Evolutionary conservation across 2,113 vertebrate genomes (phyloP).

Genomic region (Atherinomorus stipes): DNA sequence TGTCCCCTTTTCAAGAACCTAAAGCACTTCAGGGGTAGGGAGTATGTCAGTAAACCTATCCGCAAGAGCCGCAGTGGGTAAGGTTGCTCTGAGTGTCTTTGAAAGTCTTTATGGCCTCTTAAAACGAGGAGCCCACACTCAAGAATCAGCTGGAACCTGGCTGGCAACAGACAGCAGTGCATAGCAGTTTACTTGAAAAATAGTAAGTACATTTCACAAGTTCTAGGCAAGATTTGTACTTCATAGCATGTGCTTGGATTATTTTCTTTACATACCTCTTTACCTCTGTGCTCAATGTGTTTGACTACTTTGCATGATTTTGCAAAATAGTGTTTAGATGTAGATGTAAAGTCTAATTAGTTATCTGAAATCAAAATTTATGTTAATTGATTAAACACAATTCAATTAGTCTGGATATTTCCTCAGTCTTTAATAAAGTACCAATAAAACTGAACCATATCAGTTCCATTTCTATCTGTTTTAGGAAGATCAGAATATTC

Average conservation of each 20-base stretch:
- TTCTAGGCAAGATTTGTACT: neutral
- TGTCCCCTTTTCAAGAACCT: constrained; percentile 55
- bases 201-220: constrained; percentile 58
- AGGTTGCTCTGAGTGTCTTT: constrained; percentile 50
- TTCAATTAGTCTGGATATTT: neutral
- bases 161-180: constrained; percentile 46
- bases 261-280: neutral
- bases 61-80: constrained; percentile 33
- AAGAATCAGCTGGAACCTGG: constrained; percentile 57
- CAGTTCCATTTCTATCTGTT: neutral
- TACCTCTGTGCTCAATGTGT: neutral
- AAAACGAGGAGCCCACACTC: constrained; percentile 55
- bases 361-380: neutral
- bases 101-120: constrained; percentile 62
- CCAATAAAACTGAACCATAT: neutral
- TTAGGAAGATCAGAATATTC: neutral
- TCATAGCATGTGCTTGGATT: neutral
- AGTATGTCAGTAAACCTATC: constrained; percentile 73
- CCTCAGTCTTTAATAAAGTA: neutral
- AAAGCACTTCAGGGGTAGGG: constrained; percentile 46
- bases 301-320: neutral
- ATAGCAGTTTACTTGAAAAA: constrained; percentile 43
- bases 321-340: neutral
- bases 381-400: neutral
- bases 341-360: neutral